A percentile compares a stretch with the other conserved stretches of the same genome.
Conservation (phyloP, 2,888 invertebrate genomes). For the Ochropacha duplaris region DNA sequence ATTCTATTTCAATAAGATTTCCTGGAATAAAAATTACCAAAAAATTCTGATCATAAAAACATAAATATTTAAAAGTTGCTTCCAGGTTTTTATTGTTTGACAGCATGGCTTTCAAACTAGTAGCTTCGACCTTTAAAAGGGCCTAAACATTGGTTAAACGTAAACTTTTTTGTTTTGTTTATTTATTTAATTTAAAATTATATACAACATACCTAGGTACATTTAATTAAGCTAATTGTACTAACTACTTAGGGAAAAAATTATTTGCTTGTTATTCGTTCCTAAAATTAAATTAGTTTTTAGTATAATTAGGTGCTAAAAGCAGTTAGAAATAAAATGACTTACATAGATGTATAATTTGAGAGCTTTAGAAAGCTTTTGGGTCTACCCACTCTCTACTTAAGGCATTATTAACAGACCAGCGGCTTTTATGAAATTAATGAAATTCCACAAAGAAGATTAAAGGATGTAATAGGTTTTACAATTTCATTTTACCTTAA, state of each 20-base stretch:
- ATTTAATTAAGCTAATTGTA: no score
- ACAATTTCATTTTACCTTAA: not conserved
- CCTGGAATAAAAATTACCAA: no score
- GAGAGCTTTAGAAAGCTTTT: not conserved
- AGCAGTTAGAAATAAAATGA: not conserved
- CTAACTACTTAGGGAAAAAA: not conserved
- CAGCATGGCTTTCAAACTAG: no score
- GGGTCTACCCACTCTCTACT: slow-evolving; percentile 5
- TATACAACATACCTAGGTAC: no score
- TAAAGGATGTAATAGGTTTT: slow-evolving; percentile 1
- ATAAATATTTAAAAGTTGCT: no score
- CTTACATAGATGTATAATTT: slow-evolving; percentile 1
- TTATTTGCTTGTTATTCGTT: not conserved
- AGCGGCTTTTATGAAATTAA: slow-evolving; percentile 6
- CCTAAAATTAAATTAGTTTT: not conserved
- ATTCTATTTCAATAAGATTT: no score
- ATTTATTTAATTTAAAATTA: no score
- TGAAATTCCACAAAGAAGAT: slow-evolving; percentile 6
- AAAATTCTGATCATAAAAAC: no score
- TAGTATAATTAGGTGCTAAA: not conserved
- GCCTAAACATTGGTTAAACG: no score
- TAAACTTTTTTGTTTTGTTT: no score
- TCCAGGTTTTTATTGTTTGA: no score
- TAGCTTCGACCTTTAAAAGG: no score
- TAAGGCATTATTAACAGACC: slow-evolving; percentile 3